Conservation (phyloP, 1,140 invertebrate species). For the Tyrophagus putrescentiae region DNA sequence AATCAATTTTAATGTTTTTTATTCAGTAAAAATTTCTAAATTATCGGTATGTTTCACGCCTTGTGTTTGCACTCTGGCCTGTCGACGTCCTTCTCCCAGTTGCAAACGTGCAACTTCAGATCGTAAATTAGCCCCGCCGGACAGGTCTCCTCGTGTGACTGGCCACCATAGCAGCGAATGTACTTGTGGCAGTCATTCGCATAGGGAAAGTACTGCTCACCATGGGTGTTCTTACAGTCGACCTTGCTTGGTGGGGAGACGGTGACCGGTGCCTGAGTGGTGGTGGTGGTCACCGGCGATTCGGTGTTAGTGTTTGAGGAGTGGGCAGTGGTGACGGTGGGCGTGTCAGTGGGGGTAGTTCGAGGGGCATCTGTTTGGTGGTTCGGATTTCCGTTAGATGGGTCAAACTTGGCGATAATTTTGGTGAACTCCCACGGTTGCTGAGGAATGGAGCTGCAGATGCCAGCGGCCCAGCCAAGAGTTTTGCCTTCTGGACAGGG, state of each 20-base stretch:
- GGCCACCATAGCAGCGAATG: not conserved
- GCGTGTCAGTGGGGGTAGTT: not conserved
- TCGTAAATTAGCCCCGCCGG: not conserved
- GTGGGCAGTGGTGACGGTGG: not conserved
- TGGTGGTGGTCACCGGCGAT: not conserved
- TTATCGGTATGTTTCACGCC: too few relatives aligned
- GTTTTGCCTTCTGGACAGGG: not conserved
- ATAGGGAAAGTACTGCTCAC: conserved; percentile 10
- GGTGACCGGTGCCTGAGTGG: not conserved
- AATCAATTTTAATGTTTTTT: not conserved
- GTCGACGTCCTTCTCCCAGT: not conserved
- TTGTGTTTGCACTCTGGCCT: conserved; percentile 4
- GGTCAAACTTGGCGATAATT: conserved; percentile 10
- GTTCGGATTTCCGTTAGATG: not conserved
- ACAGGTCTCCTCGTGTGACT: not conserved
- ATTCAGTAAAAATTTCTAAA: too few relatives aligned
- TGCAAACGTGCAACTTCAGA: conserved; percentile 4
- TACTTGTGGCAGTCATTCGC: conserved; percentile 7
- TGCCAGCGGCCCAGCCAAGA: conserved; percentile 5
- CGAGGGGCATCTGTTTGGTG: not conserved
- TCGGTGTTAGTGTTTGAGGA: not conserved
- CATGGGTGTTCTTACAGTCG: conserved; percentile 4
- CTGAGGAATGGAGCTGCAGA: conserved; percentile 12
- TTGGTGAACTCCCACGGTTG: conserved; percentile 2
- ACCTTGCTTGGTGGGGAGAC: not conserved